Percentiles rank a stretch among this genome's conserved stretches.
Evolutionary conservation across 2,888 invertebrate genomes (phyloP).

Genomic region (Calephelis perditalis): DNA sequence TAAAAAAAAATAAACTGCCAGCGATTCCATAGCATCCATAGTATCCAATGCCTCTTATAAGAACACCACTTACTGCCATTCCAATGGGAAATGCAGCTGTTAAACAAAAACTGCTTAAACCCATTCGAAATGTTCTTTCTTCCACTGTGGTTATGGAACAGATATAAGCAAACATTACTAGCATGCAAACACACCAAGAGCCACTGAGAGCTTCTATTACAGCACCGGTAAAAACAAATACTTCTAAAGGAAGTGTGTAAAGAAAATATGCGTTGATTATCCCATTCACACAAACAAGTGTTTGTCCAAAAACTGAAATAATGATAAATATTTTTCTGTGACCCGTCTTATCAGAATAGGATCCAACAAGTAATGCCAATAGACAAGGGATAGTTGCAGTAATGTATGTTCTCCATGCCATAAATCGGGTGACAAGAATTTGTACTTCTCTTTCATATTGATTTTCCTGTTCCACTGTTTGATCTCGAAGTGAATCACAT

Average conservation of each 20-base stretch:
- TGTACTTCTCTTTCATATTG: slow-evolving; percentile 82
- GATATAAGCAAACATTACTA: slow-evolving; percentile 74
- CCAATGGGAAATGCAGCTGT: slow-evolving; percentile 70
- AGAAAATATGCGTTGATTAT: slow-evolving; percentile 76
- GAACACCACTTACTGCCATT: slow-evolving; percentile 62
- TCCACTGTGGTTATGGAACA: slow-evolving; percentile 72
- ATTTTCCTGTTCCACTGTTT: slow-evolving; percentile 83
- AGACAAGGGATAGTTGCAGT: slow-evolving; percentile 74
- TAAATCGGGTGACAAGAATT: slow-evolving; percentile 74
- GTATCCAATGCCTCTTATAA: slow-evolving; percentile 62
- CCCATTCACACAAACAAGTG: slow-evolving; percentile 68
- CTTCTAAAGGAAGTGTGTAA: slow-evolving; percentile 71
- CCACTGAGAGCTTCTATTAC: slow-evolving; percentile 73
- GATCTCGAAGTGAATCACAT: slow-evolving; percentile 83
- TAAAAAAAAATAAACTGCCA: slow-evolving; percentile 54
- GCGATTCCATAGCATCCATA: slow-evolving; percentile 74
- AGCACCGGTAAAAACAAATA: slow-evolving; percentile 73
- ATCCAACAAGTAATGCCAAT: slow-evolving; percentile 79
- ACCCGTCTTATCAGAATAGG: slow-evolving; percentile 80
- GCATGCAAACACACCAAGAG: slow-evolving; percentile 56
- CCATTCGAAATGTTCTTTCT: slow-evolving; percentile 53
- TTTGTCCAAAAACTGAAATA: slow-evolving; percentile 75
- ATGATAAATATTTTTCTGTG: slow-evolving; percentile 78
- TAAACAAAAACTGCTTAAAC: slow-evolving; percentile 70
- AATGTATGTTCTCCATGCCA: slow-evolving; percentile 75